These are phyloP conservation scores for Sycophila texana DNA, from an alignment of 2,888 invertebrate genomes.

Conservation along the genomic window DNA sequence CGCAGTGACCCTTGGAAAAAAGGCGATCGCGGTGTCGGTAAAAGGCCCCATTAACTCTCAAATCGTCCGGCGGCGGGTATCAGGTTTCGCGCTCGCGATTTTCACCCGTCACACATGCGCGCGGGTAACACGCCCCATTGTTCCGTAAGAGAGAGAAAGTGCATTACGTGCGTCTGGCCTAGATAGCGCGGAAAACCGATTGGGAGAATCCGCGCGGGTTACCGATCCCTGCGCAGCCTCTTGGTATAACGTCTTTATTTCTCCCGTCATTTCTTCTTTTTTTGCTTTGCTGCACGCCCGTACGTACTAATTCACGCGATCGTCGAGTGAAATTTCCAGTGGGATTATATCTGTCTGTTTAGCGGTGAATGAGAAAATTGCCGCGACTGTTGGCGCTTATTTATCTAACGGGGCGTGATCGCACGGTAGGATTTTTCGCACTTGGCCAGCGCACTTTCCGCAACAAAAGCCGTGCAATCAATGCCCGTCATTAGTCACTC, in stretches of 20 bases:
- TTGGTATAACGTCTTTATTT: too few relatives aligned
- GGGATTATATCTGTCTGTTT: neutral
- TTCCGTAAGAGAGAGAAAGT: conserved; percentile 30
- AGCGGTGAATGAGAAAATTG: neutral
- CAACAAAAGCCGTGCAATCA: conserved; percentile 47
- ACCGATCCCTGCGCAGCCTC: neutral
- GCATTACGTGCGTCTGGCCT: conserved; percentile 27
- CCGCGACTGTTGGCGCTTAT: neutral
- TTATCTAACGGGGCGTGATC: neutral
- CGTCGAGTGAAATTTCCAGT: neutral
- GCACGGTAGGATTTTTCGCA: conserved; percentile 12
- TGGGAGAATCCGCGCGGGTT: conserved; percentile 26
- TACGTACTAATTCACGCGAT: neutral
- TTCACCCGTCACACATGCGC: conserved; percentile 26
- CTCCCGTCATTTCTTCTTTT: neutral
- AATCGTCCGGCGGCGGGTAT: neutral
- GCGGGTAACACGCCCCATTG: conserved; percentile 31
- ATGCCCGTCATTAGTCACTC: conserved; percentile 52
- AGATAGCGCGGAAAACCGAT: conserved; percentile 41
- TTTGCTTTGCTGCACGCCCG: too few relatives aligned
- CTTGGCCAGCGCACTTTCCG: conserved; percentile 16
- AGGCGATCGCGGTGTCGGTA: neutral
- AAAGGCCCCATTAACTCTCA: conserved; percentile 4
- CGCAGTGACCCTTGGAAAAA: neutral
- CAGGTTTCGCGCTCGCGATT: conserved; percentile 34